Evolutionary conservation across 2,888 invertebrate genomes (phyloP).

Genomic region (Coenonympha arcania): DNA sequence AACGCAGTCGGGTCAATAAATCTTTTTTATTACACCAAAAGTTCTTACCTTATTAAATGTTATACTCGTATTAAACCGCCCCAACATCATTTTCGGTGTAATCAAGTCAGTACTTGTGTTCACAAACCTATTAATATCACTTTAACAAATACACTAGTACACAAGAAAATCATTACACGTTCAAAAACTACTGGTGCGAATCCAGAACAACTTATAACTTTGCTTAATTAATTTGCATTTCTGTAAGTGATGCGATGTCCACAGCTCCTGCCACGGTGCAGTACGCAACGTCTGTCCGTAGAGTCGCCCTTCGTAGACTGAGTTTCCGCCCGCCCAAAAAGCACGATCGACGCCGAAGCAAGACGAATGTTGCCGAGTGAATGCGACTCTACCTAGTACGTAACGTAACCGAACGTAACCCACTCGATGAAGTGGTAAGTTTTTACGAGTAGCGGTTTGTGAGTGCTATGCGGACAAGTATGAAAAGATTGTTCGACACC

Average conservation of each 20-base stretch:
- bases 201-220: constrained; percentile 26
- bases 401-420: too few species aligned
- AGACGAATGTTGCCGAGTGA: constrained; percentile 32
- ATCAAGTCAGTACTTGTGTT: constrained; percentile 48
- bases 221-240: constrained; percentile 35
- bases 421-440: constrained; percentile 72
- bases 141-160: constrained; percentile 42
- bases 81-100: constrained; percentile 53
- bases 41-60: constrained; percentile 56
- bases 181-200: constrained; percentile 9
- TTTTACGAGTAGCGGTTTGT: constrained; percentile 65
- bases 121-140: constrained; percentile 53
- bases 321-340: constrained; percentile 57
- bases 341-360: constrained; percentile 42
- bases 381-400: constrained; percentile 57
- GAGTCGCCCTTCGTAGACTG: constrained; percentile 48
- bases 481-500: constrained; percentile 63
- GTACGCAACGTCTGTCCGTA: constrained; percentile 39
- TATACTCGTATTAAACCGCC: constrained; percentile 46
- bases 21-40: constrained; percentile 11
- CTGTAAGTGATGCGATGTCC: constrained; percentile 49
- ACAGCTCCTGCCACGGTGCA: constrained; percentile 32
- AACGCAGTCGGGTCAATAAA: constrained; percentile 6
- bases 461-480: constrained; percentile 57
- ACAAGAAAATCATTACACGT: constrained; percentile 12